Base-by-base conservation (phyloP, 37 sponge, comb jelly and placozoan species). In the Mnemiopsis leidyi region DNA sequence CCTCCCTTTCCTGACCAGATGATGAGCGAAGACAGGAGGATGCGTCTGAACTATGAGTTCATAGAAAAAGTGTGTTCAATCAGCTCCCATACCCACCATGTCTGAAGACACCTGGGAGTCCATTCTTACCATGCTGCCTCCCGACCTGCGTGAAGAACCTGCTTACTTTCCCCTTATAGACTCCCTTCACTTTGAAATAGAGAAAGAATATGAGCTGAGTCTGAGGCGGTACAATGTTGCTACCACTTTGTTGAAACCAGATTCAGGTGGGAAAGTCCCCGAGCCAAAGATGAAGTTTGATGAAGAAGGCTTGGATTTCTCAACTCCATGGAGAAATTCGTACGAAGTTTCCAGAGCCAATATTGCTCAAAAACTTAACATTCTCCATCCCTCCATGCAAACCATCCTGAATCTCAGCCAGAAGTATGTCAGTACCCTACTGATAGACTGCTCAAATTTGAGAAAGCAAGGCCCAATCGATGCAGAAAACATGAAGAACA, bases 11-110 rank as follows among this genome's bases (percentile, higher is more conserved):
- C 97, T n/a, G 88, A 93, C 26, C 76, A 95, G 26, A 96, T 96
- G 95, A 96, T 97, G 95, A 96, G 97, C 68, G 61, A 94, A 32
- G 97, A 97, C 21, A 94, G 97, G 32, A 92, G 94, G 26, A 95
- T 83, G 35, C 95, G 95, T 32, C 95, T 96, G 38, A 97, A 97
- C 94, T 97, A 97, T 76, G 97, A 97, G 93, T 95, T 92, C 92
- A 94, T 97, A n/a, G 67, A 77, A 94, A 1, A 94, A 93, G 93
- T 95, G 96, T 94, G 97, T 97, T 25, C 95, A 95, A 0, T 79
- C 93, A 32, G 96, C 93, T 32, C 97, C 97, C 26, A 95, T 97
- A 13, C 94, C 97, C 35, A 95, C 96, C 18, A 96, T 97, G 96
- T 69, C 93, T 24, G 82, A 68, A 0, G 93, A 93, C 67, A 93